Evolutionary conservation across 2,113 vertebrate genomes (phyloP), one percentile per base, ranked within the genome.

Genomic region (Butorides virescens): DNA sequence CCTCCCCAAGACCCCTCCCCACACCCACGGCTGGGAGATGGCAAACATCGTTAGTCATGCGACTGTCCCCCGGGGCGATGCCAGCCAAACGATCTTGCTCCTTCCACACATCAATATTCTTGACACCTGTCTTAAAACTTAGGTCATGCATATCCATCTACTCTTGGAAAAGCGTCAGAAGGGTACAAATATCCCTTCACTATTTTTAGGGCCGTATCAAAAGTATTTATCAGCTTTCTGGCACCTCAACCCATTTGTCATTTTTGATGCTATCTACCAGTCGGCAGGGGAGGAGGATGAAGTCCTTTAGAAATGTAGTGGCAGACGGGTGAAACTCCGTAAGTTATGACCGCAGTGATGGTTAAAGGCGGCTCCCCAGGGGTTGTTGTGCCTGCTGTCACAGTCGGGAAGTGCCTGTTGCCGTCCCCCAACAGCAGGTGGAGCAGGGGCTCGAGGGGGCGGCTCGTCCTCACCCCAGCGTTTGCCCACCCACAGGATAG

Each of bases 181-280:
- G 73, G 78, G 93, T 95, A 92, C 96, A 97, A 95, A 97, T 97
- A 97, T 86, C 89, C 88, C 52, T 93, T 93, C 74, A 70, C 98
- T 98, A 97, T 98, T 98, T 98, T 98, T 98, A 98, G 98, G 97
- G 96, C 96, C 22, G 5, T 94, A 93, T 97, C 97, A 96, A 93
- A 97, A 97, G 97, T 97, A 97, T 97, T 98, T 96, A 97, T 98
- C 96, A 96, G 92, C 93, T 97, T 94, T 91, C 95, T 98, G 97
- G 97, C 97, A 96, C 93, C 90, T 97, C 95, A 75, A 93, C 75
- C 92, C 96, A 95, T 98, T 98, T 98, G 96, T 98, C 96, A 96
- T 86, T 82, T 95, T 65, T 95, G 93, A 92, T 94, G 86, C 75
- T 75, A 75, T 94, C 97, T 90, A 16, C 70, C 32, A 29, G 19